These are phyloP conservation scores for Drosophila ambigua DNA, from an alignment of 1,140 invertebrate genomes.

Conservation along the genomic window DNA sequence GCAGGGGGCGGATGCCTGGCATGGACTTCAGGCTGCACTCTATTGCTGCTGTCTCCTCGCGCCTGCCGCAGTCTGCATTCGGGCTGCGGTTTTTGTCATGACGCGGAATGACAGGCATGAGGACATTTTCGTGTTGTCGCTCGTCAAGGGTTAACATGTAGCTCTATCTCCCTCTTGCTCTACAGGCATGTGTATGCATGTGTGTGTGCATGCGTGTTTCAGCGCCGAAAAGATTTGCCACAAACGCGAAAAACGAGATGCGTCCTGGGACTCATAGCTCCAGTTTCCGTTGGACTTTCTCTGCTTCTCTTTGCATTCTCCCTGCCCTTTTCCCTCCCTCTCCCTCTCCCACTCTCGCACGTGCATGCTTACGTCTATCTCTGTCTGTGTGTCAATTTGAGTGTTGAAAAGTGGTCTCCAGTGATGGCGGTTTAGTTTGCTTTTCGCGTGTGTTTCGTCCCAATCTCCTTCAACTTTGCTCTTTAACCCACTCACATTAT, in stretches of 20 bases:
- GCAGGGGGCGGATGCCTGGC: slow-evolving; percentile 6
- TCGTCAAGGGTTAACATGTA: slow-evolving; percentile 51
- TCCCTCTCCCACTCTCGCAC: slow-evolving; percentile 29
- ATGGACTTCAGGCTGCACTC: slow-evolving; percentile 40
- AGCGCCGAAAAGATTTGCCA: slow-evolving; percentile 64
- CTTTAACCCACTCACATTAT: not conserved
- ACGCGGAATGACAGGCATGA: slow-evolving; percentile 42
- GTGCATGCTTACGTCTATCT: slow-evolving; percentile 15
- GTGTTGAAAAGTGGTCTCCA: slow-evolving; percentile 81
- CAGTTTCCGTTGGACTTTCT: slow-evolving; percentile 31
- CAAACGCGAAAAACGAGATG: slow-evolving; percentile 56
- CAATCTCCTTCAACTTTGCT: not conserved
- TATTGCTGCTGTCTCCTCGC: slow-evolving; percentile 8
- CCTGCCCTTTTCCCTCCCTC: slow-evolving; percentile 1
- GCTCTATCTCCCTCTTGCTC: too few relatives aligned
- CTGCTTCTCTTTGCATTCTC: not conserved
- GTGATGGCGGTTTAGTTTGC: slow-evolving; percentile 72
- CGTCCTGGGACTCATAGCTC: slow-evolving; percentile 30
- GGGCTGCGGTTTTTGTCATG: slow-evolving; percentile 46
- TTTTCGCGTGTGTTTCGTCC: slow-evolving; percentile 37
- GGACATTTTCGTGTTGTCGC: slow-evolving; percentile 55
- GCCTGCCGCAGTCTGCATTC: slow-evolving; percentile 14
- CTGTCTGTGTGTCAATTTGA: slow-evolving; percentile 70
- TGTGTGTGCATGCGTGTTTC: slow-evolving; percentile 26
- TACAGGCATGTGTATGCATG: not conserved